Base-by-base conservation (phyloP, 2,113 vertebrate species). In the Lagopus leucura region DNA sequence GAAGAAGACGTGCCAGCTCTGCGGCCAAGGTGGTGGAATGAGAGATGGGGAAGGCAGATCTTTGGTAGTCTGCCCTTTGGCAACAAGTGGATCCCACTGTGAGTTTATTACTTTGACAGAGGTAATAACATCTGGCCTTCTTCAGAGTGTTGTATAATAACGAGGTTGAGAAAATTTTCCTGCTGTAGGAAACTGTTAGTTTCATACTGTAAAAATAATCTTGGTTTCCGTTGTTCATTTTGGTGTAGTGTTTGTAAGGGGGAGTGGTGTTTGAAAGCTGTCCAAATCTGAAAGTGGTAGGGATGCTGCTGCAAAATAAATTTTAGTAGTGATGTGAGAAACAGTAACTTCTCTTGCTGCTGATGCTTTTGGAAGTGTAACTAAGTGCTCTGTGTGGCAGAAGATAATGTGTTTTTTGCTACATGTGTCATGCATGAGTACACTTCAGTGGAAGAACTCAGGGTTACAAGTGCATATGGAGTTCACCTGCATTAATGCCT, bases 271-370 rank as follows among this genome's bases (percentile, higher is more conserved):
- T 64, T 77, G 28, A 13, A 81, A 92, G 25, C 11, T 30, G 48
- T 52, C 48, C 40, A 25, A 25, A 43, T 1, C 40, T 45, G 43
- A 67, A 11, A 3, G 0, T 20, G 69, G 34, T 57, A 43, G 47
- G 38, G 94, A 84, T 96, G 90, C 92, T 96, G 93, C 94, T 95
- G 94, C 93, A 91, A 94, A 95, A 45, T 75, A 58, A 9, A 45
- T 84, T 93, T 91, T 93, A 84, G 19, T 92, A 92, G 94, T 76
- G 63, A 82, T 82, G 47, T 8, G 6, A 4, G 28, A 42, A 42
- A 15, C 28, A 5, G 25, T 2, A 0, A 8, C 36, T 66, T 36
- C 27, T 17, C 27, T 54, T 30, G 52, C 52, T 32, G 30, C 17
- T 22, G 3, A 79, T 38, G 40, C 42, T 61, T 78, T 92, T 83